Base-by-base conservation (phyloP, 2,113 vertebrate species). In the Oriolus oriolus region DNA sequence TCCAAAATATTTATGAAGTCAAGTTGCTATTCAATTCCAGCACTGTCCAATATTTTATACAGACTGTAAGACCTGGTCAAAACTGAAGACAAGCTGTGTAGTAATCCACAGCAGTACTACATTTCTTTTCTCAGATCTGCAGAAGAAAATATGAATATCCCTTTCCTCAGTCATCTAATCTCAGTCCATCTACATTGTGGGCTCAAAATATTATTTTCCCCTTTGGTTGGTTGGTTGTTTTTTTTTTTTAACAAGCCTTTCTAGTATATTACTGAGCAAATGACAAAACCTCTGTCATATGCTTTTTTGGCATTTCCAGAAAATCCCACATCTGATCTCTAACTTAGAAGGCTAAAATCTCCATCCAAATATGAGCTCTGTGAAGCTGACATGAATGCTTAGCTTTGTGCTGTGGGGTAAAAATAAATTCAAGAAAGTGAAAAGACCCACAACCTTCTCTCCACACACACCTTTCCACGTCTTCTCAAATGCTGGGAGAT, bases 291-390 rank as follows among this genome's bases (percentile, higher is more conserved):
- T 64, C 42, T 4, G 8, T 79, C 60, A 33, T 42, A 42, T 11
- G 20, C 15, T 27, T 83, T 92, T 95, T 56, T 95, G 86, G 70
- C 84, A 85, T 87, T 95, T 89, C 66, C 61, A 77, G 68, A 95
- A 95, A 91, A 94, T 94, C 75, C 71, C 80, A 59, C 18, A 8
- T 66, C 59, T 71, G 77, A 85, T 87, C 64, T 84, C 59, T 56
- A 94, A 75, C 41, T 89, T 75, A 30, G 37, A 84, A 68, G 64
- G 44, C 35, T 88, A 89, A 90, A 89, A 77, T 84, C 39, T 84
- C 76, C 79, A 92, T 79, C 80, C 69, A 87, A 35, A 84, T 60
- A 61, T 13, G 70, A 78, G 31, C 31, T 86, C 54, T 64, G 37
- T 66, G 86, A 69, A 82, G 88, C 93, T 85, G 44, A 49, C n/a